These are phyloP conservation scores for Meiosimyza decipiens DNA, from an alignment of 2,888 invertebrate genomes.

Conservation along the genomic window DNA sequence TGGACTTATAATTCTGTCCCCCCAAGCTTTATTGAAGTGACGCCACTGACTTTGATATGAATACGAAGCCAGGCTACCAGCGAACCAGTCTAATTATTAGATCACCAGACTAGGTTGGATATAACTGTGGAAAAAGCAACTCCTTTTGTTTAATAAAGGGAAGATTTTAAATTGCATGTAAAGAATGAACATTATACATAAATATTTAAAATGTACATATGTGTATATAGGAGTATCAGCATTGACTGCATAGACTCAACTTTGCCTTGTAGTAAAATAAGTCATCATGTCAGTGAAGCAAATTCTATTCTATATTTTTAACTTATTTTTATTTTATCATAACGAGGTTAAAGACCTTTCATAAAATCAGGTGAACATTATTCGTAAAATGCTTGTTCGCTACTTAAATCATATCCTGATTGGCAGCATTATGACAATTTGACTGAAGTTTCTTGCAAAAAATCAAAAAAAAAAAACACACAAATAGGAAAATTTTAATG, in stretches of 20 bases:
- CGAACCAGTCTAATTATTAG: no score
- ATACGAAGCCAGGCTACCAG: no score
- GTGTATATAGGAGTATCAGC: no score
- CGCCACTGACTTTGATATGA: no score
- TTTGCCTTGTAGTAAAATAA: conserved; percentile 1
- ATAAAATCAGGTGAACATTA: background rate
- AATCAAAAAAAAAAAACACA: conserved; percentile 22
- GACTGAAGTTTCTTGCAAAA: conserved; percentile 36
- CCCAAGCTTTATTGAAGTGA: no score
- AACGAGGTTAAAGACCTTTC: conserved; percentile 17
- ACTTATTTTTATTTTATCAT: background rate
- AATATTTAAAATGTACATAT: no score
- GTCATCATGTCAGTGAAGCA: conserved; percentile 1
- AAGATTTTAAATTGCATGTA: conserved; percentile 19
- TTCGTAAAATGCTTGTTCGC: background rate
- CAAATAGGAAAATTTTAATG: conserved; percentile 28
- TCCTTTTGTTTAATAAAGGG: no score
- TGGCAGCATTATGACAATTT: conserved; percentile 29
- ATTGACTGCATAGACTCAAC: background rate
- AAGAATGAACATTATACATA: conserved; percentile 16
- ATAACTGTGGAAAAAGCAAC: no score
- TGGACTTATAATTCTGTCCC: no score
- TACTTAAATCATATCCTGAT: background rate
- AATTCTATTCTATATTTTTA: conserved; percentile 4
- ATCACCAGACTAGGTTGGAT: no score